Base-by-base conservation (phyloP, 1,140 invertebrate genomes). In the Zaprionus kolodkinae region DNA sequence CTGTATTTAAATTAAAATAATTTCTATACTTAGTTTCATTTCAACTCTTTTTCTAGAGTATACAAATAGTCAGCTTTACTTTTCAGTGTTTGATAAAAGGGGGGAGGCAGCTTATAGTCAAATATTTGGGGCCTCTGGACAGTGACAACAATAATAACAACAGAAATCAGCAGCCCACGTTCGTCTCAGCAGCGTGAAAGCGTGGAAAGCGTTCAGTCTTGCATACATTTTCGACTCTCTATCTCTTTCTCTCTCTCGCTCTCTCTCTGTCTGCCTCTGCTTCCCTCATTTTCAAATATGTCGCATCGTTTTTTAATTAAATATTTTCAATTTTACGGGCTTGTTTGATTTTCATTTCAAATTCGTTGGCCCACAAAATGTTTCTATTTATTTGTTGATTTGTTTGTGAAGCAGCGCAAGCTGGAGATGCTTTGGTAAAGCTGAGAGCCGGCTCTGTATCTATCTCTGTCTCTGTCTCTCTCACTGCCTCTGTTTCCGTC, bases 281-380 rank as follows among this genome's bases (percentile, higher is more conserved):
- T 65, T n/a, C 33, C 33, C 54, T 73, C 60, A 70, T 78, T 86
- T 76, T 55, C 43, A 38, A 63, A 76, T 82, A 73, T 89, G 78
- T 88, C 78, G 78, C 75, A 72, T 65, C 64, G 78, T 79, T 88
- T 79, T 88, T 88, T 89, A 89, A 89, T 89, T 89, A 89, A 90
- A 89, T 89, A 85, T 89, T 85, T 90, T 86, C 76, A 86, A 90
- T 89, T 89, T 89, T 81, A 90, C 89, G 81, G 81, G 66, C 78
- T 81, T 79, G 86, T 81, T 89, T 77, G 85, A 89, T 89, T 89
- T 85, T 81, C 81, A 89, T 89, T 89, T 89, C 71, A 6, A 81
- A 85, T 89, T 63, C 73, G 45, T 45, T 72, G 77, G 33, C 71
- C 62, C 60, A 79, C 76, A 89, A 88, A 87, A 89, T 90, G 86